Evolutionary conservation across 1,140 invertebrate genomes (phyloP).

Genomic region (Drosophila equinoxialis): DNA sequence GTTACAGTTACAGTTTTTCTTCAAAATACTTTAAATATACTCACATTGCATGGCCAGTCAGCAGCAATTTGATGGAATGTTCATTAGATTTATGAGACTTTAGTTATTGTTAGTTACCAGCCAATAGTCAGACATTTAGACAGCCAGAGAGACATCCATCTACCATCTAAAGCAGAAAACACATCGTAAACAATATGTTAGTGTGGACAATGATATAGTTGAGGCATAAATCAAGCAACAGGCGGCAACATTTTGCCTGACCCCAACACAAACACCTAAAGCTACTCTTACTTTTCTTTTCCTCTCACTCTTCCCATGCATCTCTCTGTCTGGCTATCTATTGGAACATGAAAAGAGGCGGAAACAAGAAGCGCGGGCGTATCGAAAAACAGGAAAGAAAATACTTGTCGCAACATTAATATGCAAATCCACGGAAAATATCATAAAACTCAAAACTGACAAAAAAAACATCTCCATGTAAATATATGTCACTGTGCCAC

Average conservation of each 20-base stretch:
- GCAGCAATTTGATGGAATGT: conserved; percentile 68
- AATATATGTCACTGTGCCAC: conserved; percentile 73
- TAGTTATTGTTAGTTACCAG: conserved; percentile 13
- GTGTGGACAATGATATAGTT: conserved; percentile 24
- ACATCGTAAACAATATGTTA: conserved; percentile 60
- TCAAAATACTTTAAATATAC: conserved; percentile 68
- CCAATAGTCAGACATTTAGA: conserved; percentile 17
- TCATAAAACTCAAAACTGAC: conserved; percentile 49
- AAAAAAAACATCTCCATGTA: conserved; percentile 47
- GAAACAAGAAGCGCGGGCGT: conserved; percentile 72
- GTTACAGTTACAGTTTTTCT: conserved; percentile 47
- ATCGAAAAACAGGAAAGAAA: conserved; percentile 10
- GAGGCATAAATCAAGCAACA: conserved; percentile 61
- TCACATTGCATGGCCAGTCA: conserved; percentile 53
- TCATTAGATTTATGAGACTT: conserved; percentile 23
- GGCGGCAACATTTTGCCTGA: conserved; percentile 19
- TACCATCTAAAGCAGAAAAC: conserved; percentile 61
- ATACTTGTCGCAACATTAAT: conserved; percentile 71
- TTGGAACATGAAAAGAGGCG: conserved; percentile 32
- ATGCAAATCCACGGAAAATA: conserved; percentile 65
- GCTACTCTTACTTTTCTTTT: conserved; percentile 68
- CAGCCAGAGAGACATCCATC: conserved; percentile 37
- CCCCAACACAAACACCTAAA: conserved; percentile 46
- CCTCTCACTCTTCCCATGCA: no score
- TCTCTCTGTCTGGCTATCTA: background rate